These are phyloP conservation scores for Premnoplex brunnescens DNA, from an alignment of 2,797 vertebrate species.

Conservation along the genomic window DNA sequence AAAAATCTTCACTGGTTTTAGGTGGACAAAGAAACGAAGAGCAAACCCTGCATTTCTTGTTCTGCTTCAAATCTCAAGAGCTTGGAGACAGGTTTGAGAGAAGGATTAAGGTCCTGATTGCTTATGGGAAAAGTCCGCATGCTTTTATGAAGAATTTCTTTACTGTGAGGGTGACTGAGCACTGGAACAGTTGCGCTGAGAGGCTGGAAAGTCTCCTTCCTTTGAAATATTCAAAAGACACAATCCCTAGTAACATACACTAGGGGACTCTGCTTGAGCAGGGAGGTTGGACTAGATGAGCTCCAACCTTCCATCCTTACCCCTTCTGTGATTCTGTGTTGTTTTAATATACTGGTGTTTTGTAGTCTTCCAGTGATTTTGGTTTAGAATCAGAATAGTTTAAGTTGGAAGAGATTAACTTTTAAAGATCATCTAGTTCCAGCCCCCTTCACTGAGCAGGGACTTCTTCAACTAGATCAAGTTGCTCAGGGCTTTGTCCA, in stretches of 20 bases:
- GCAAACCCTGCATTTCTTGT: not conserved
- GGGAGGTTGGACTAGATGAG: not conserved
- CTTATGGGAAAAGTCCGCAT: not conserved
- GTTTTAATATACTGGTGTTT: not conserved
- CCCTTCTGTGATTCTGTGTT: not conserved
- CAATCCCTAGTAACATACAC: rapidly evolving
- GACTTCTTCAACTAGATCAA: not conserved
- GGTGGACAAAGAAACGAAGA: not conserved
- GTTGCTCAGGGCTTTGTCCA: not conserved
- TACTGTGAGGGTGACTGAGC: not conserved
- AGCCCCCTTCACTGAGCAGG: not conserved
- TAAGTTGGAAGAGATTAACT: not conserved
- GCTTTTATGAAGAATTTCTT: not conserved
- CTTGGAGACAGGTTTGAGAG: not conserved
- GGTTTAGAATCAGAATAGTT: not conserved
- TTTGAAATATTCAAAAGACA: not conserved
- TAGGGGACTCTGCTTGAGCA: not conserved
- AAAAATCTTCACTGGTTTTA: not conserved
- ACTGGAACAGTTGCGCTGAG: not conserved
- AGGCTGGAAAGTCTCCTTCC: not conserved
- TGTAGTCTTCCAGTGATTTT: not conserved
- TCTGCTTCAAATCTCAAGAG: not conserved
- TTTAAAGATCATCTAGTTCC: not conserved
- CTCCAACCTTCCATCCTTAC: not conserved
- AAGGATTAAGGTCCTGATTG: not conserved